These are phyloP conservation scores for Drosophila pseudotalamancana DNA, from an alignment of 2,888 invertebrate species.

Conservation along the genomic window DNA sequence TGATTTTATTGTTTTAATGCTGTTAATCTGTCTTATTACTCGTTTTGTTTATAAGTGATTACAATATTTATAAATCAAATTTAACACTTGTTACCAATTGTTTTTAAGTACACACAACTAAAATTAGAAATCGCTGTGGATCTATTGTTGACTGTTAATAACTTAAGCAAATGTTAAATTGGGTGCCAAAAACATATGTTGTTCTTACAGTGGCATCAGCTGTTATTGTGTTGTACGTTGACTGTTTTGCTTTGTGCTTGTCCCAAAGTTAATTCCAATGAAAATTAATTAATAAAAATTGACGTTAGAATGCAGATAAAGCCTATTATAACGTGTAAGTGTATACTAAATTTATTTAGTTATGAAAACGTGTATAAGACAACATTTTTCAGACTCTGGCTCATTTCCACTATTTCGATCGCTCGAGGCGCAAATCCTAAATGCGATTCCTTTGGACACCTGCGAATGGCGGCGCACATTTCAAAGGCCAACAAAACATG, in stretches of 20 bases:
- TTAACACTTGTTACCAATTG: neutral
- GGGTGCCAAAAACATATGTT: conserved; percentile 26
- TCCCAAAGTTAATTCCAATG: conserved; percentile 31
- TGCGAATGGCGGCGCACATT: conserved; percentile 97
- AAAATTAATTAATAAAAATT: conserved; percentile 21
- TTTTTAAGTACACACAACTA: no score
- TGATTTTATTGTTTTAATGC: no score
- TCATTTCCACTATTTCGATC: conserved; percentile 93
- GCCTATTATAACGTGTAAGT: conserved; percentile 83
- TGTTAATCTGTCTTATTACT: neutral
- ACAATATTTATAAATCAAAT: no score
- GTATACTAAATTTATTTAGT: neutral
- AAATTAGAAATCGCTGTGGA: neutral
- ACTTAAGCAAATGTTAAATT: conserved; percentile 9
- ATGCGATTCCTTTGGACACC: conserved; percentile 93
- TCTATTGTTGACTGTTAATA: neutral
- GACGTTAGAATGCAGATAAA: conserved; percentile 78
- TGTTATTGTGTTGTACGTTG: conserved; percentile 36
- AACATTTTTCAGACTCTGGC: conserved; percentile 90
- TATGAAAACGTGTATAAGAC: neutral
- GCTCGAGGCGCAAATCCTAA: conserved; percentile 90
- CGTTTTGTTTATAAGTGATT: no score
- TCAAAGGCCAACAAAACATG: conserved; percentile 93
- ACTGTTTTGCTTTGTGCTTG: conserved; percentile 22
- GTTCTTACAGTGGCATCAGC: conserved; percentile 27